phyloP scores from a whole-genome alignment of 2,888 invertebrate species.

The Zygogramma bicolorata region DNA sequence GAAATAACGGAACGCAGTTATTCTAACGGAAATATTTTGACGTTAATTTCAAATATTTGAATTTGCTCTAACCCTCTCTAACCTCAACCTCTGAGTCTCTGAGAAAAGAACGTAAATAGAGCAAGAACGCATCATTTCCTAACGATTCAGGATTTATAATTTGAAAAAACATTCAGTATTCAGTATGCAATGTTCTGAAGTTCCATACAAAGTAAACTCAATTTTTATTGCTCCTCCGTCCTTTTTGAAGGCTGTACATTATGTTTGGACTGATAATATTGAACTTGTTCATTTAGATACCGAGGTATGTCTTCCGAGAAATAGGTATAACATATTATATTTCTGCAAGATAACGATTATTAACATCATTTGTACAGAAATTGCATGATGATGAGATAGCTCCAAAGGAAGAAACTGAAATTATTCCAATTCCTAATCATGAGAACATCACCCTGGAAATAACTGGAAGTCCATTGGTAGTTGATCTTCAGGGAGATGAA shows the following conservation, averaged over 20 bases:
- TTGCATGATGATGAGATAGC: neutral
- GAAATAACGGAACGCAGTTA: no score
- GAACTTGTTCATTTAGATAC: constrained; percentile 8
- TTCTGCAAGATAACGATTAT: no score
- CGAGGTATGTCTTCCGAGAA: no score
- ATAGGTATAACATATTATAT: neutral
- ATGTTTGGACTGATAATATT: neutral
- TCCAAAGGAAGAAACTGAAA: constrained; percentile 6
- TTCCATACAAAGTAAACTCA: neutral
- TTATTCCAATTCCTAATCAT: constrained; percentile 12
- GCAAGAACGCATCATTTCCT: no score
- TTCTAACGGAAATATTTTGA: no score
- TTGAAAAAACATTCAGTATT: no score
- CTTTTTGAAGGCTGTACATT: neutral
- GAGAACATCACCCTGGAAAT: constrained; percentile 37
- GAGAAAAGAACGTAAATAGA: no score
- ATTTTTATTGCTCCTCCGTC: neutral
- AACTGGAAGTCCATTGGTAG: constrained; percentile 52
- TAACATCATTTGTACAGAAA: no score
- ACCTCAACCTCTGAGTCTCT: no score
- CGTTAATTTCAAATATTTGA: no score
- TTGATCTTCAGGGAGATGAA: constrained; percentile 51
- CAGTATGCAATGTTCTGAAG: neutral
- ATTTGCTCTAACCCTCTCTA: no score
- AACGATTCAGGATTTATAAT: no score